Percentiles rank a stretch among this genome's conserved stretches.
phyloP scores from a whole-genome alignment of 2,797 vertebrate genomes.

The Xenentodon cancila region DNA sequence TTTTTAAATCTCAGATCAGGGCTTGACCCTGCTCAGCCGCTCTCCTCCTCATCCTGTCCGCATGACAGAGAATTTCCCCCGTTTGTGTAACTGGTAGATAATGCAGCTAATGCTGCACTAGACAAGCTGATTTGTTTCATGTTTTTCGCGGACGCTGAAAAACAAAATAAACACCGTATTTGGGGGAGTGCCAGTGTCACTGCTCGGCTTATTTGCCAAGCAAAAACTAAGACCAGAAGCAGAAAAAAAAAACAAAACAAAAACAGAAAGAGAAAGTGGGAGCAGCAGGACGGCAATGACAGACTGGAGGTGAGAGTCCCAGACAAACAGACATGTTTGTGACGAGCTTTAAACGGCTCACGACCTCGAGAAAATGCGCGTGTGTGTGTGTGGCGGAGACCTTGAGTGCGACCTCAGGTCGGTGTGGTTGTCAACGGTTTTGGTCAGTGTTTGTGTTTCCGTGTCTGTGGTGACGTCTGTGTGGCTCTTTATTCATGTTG shows the following conservation, averaged over 20 bases:
- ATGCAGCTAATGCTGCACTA: no score
- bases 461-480: constrained; percentile 13
- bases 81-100: no score
- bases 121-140: no score
- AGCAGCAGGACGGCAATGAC: constrained; percentile 45
- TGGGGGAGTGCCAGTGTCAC: no score
- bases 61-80: no score
- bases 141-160: no score
- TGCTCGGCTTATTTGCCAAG: no score
- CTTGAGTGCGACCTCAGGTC: constrained; percentile 53
- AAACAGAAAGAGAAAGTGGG: neutral
- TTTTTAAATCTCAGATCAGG: constrained; percentile 5
- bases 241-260: constrained; percentile 11
- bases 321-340: constrained; percentile 65
- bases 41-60: neutral
- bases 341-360: constrained; percentile 52
- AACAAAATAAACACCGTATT: no score
- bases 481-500: no score
- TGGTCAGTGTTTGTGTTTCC: constrained; percentile 24
- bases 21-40: neutral
- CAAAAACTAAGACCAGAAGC: no score
- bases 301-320: constrained; percentile 39
- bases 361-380: constrained; percentile 19
- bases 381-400: constrained; percentile 23
- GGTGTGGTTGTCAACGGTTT: constrained; percentile 50